A percentile compares a stretch with the other conserved stretches of the same genome.
Evolutionary conservation across 2,888 invertebrate genomes (phyloP).

Genomic region (Microchrysa polita): DNA sequence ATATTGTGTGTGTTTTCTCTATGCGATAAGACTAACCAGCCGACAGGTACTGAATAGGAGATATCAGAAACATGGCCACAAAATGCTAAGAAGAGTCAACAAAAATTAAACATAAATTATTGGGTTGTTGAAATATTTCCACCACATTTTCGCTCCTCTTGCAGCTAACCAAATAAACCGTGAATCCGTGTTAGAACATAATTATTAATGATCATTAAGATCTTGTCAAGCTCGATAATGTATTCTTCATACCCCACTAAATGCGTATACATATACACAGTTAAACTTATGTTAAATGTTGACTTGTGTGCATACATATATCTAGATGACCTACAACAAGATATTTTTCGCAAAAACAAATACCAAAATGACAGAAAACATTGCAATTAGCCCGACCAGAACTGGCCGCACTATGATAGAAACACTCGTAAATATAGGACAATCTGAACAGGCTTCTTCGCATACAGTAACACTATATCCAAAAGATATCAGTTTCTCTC

Average conservation of each 20-base stretch:
- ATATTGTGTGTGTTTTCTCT: too few species aligned
- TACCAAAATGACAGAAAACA: not conserved
- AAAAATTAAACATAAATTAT: not conserved
- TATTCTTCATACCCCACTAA: slow-evolving; percentile 1
- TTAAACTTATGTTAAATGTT: not conserved
- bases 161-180: not conserved
- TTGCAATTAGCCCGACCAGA: slow-evolving; percentile 10
- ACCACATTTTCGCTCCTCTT: not conserved
- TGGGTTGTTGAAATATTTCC: not conserved
- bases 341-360: slow-evolving; percentile 22
- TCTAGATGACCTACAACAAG: slow-evolving; percentile 33
- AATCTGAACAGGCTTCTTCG: not conserved
- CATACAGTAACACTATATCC: slow-evolving; percentile 22
- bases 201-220: slow-evolving; percentile 15
- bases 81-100: too few species aligned
- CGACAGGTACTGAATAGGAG: too few species aligned
- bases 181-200: not conserved
- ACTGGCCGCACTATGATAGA: not conserved
- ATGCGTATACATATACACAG: not conserved
- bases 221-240: slow-evolving; percentile 4
- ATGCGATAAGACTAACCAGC: too few species aligned
- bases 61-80: too few species aligned
- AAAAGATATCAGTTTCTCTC: slow-evolving; percentile 24
- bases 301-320: not conserved
- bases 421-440: slow-evolving; percentile 18